Base-by-base conservation (phyloP, 2,888 invertebrate genomes). In the Agrochola lota region DNA sequence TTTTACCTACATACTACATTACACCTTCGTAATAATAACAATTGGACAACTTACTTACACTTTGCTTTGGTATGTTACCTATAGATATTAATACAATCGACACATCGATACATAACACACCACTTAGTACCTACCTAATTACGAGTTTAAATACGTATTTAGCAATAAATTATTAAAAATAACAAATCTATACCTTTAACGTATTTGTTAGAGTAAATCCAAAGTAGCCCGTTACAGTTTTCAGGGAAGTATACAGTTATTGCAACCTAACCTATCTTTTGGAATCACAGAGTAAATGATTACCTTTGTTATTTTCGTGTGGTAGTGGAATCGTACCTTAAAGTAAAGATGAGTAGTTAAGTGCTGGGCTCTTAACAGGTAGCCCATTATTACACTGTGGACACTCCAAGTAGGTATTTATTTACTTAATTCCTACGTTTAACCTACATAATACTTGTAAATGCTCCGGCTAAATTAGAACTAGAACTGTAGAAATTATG, bases 321-420 rank as follows among this genome's bases (percentile, higher is more conserved):
- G 30, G 0, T 7, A 62, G 74, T 83, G 69, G 60, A 76, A 74
- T n/a, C 78, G 30, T 52, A 57, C 23, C 75, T 81, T 83, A 46
- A 75, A 35, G 11, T 66, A 74, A 64, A 85, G 83, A 81, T 78
- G 73, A 64, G 74, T 68, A 80, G 80, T 85, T 89, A 85, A 89
- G 85, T 87, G 84, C 77, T 60, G 59, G 79, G 84, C 84, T 88
- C 83, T 88, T 88, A 88, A 87, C 87, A 83, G 84, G 83, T 88
- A 87, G 81, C 74, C 60, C n/a, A 74, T 35, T 74, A 74, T 40
- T 62, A 60, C 4, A 30, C 59, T 71, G 20, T 83, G 77, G 76
- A 76, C 74, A 77, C 35, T 68, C 59, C 43, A 17, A 35, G 35
- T 76, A 68, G 55, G 23, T 68, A 68, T 43, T 62, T 81, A 70